phyloP scores from a whole-genome alignment of 2,888 invertebrate species.

The Cheilosia variabilis region DNA sequence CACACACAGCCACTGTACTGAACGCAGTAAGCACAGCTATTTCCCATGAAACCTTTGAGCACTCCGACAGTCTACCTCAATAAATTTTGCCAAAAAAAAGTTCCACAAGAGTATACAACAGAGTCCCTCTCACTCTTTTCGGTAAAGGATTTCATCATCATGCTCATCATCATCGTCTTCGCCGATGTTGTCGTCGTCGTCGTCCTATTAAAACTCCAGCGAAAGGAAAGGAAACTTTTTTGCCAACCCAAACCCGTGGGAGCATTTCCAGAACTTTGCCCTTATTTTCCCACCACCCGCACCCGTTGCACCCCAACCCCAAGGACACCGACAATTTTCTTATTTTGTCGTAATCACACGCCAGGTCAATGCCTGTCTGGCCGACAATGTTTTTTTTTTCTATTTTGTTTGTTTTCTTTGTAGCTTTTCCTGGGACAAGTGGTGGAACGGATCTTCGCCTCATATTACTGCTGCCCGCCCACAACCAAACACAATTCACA shows the following conservation, averaged over 20 bases:
- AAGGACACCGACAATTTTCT: slow-evolving; percentile 70
- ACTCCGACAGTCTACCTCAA: slow-evolving; percentile 57
- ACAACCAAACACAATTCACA: slow-evolving; percentile 69
- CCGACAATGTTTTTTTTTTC: slow-evolving; percentile 58
- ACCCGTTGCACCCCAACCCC: slow-evolving; percentile 17
- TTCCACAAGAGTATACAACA: slow-evolving; percentile 5
- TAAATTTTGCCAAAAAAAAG: slow-evolving; percentile 59
- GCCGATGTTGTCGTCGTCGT: slow-evolving; percentile 16
- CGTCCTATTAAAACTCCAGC: slow-evolving; percentile 46
- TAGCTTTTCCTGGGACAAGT: slow-evolving; percentile 67
- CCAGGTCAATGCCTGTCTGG: slow-evolving; percentile 76
- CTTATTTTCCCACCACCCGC: slow-evolving; percentile 4
- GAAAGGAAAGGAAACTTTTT: slow-evolving; percentile 38
- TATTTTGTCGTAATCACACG: slow-evolving; percentile 74
- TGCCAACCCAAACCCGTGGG: slow-evolving; percentile 63
- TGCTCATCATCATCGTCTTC: slow-evolving; percentile 25
- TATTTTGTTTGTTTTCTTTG: slow-evolving; percentile 41
- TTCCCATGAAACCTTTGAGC: slow-evolving; percentile 12
- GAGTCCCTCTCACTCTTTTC: slow-evolving; percentile 33
- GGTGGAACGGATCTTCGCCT: slow-evolving; percentile 51
- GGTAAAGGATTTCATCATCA: slow-evolving; percentile 58
- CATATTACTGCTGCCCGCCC: slow-evolving; percentile 58
- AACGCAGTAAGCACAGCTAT: slow-evolving; percentile 1
- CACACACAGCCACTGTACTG: slow-evolving; percentile 23
- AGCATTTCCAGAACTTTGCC: slow-evolving; percentile 65